These are phyloP conservation scores for Epinotia ramella DNA, from an alignment of 2,888 invertebrate genomes.

Conservation along the genomic window DNA sequence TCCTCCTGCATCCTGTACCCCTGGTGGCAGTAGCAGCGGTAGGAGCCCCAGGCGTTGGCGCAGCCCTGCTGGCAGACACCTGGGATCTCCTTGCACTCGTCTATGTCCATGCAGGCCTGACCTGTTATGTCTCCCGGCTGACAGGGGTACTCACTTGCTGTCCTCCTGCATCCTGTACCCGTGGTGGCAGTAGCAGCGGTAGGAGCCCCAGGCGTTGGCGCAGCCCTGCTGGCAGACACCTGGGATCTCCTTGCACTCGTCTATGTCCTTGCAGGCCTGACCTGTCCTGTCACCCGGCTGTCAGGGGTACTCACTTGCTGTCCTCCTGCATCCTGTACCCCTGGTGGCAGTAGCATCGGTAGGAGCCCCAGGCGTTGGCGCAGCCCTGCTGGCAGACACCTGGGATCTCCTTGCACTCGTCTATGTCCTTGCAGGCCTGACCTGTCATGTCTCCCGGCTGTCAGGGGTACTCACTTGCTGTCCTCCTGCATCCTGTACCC, in stretches of 20 bases:
- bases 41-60: no score
- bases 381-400: constrained; percentile 93
- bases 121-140: not conserved
- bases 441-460: not conserved
- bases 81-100: constrained; percentile 83
- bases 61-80: constrained; percentile 93
- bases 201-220: no score
- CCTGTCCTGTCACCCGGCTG: not conserved
- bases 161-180: constrained; percentile 92
- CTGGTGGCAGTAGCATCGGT: constrained; percentile 94
- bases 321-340: constrained; percentile 92
- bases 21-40: constrained; percentile 93
- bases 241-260: constrained; percentile 83
- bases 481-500: constrained; percentile 92
- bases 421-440: no score
- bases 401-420: constrained; percentile 83
- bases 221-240: constrained; percentile 93
- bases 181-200: constrained; percentile 93
- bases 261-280: no score
- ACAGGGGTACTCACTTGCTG: constrained; percentile 82
- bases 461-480: constrained; percentile 82
- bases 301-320: constrained; percentile 82
- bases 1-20: constrained; percentile 92
- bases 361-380: constrained; percentile 93
- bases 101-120: no score